phyloP scores from a whole-genome alignment of 2,888 invertebrate genomes.

The Spilarctia lutea region DNA sequence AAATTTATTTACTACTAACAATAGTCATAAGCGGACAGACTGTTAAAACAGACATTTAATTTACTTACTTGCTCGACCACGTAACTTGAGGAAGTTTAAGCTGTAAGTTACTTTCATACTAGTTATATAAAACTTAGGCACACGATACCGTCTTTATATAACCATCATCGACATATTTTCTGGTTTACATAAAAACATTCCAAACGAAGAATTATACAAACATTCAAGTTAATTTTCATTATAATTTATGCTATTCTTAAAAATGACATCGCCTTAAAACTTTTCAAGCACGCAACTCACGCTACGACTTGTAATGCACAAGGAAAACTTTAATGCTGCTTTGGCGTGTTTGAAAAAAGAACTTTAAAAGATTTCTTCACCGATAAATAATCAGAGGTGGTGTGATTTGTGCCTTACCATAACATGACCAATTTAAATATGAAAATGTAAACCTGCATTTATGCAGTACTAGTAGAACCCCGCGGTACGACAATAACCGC shows the following conservation, averaged over 20 bases:
- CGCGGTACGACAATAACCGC: no score
- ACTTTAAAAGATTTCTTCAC: conserved; percentile 60
- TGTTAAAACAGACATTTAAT: not conserved
- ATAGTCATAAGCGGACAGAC: not conserved
- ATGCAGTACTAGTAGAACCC: no score
- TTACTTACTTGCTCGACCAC: not conserved
- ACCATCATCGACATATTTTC: not conserved
- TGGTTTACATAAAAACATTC: not conserved
- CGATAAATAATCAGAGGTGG: conserved; percentile 60
- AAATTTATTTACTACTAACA: not conserved
- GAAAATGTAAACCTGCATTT: conserved; percentile 40
- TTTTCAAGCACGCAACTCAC: conserved; percentile 60
- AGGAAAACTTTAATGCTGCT: conserved; percentile 69
- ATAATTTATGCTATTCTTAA: conserved; percentile 29
- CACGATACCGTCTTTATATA: not conserved
- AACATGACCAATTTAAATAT: conserved; percentile 28
- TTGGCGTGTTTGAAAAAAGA: conserved; percentile 70
- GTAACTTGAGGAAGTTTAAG: not conserved
- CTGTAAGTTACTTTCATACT: not conserved
- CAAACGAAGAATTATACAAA: conserved; percentile 22
- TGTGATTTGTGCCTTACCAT: conserved; percentile 54
- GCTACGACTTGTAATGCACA: conserved; percentile 58
- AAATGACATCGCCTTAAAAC: conserved; percentile 35
- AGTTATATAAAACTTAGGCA: not conserved
- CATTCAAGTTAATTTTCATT: conserved; percentile 20